phyloP scores from a whole-genome alignment of 2,113 vertebrate species.

The Neodon shergylaensis region DNA sequence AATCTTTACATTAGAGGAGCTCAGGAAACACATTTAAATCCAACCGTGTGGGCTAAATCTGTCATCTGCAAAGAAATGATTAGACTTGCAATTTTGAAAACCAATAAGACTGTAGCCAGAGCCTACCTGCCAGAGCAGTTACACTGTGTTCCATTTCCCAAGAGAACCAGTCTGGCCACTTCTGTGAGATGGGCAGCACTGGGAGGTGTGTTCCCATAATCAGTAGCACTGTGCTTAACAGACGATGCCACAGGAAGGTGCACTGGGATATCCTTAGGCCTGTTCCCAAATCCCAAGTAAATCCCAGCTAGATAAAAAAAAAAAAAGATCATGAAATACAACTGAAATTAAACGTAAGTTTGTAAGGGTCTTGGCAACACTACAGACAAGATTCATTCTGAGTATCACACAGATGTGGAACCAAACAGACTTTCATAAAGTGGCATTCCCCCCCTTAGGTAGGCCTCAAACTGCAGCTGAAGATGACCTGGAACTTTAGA shows the following conservation, averaged over 20 bases:
- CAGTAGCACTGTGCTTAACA: neutral
- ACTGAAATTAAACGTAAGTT: neutral
- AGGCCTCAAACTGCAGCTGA: neutral
- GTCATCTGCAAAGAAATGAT: conserved; percentile 34
- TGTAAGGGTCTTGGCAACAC: neutral
- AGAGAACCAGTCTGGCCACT: conserved; percentile 54
- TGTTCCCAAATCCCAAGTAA: conserved; percentile 26
- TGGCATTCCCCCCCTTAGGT: neutral
- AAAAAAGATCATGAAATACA: neutral
- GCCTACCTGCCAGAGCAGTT: conserved; percentile 30
- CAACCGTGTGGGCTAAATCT: conserved; percentile 7
- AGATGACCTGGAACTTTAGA: neutral
- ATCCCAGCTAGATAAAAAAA: conserved; percentile 12
- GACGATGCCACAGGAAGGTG: conserved; percentile 35
- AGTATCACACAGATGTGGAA: conserved; percentile 8
- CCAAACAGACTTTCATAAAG: conserved; percentile 32
- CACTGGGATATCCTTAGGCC: conserved; percentile 1
- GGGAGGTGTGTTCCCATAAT: neutral
- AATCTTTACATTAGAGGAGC: neutral
- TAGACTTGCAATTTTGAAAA: conserved; percentile 33
- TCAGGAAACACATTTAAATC: conserved; percentile 42
- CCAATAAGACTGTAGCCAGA: neutral
- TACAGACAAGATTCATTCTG: neutral
- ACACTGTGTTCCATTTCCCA: conserved; percentile 10
- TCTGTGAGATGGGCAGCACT: neutral